Percentiles rank a stretch among this genome's conserved stretches.
Evolutionary conservation across 2,888 invertebrate genomes (phyloP).

Genomic region (Drosophila buzzatii): DNA sequence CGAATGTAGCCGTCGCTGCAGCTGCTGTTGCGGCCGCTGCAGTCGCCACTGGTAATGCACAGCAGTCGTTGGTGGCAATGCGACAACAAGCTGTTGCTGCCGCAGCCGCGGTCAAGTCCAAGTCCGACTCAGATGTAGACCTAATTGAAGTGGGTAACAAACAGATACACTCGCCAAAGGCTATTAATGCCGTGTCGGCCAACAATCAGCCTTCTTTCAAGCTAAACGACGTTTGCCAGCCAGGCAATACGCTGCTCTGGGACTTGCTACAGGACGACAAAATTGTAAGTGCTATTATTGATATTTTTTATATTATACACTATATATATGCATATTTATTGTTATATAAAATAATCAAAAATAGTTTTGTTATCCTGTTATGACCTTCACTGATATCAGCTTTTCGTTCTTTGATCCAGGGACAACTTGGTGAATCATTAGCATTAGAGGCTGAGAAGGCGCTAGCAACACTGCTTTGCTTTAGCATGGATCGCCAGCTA

Average conservation of each 20-base stretch:
- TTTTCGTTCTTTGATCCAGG: conserved; percentile 85
- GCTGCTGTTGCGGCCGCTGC: conserved; percentile 79
- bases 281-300: conserved; percentile 87
- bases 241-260: conserved; percentile 97
- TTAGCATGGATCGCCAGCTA: conserved; percentile 95
- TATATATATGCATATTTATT: no score
- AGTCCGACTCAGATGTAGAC: conserved; percentile 78
- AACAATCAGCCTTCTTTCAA: conserved; percentile 81
- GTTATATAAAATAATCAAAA: no score
- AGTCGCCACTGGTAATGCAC: conserved; percentile 76
- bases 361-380: not conserved
- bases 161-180: conserved; percentile 62
- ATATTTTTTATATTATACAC: no score
- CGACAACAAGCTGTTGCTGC: conserved; percentile 69
- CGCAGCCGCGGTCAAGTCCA: conserved; percentile 61
- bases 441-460: conserved; percentile 97
- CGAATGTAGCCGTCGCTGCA: conserved; percentile 77
- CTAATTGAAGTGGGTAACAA: conserved; percentile 61
- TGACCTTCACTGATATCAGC: not conserved
- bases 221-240: conserved; percentile 91
- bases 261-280: conserved; percentile 96
- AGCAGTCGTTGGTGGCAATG: conserved; percentile 73
- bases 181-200: conserved; percentile 30
- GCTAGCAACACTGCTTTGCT: conserved; percentile 94
- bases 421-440: conserved; percentile 94